phyloP scores from a whole-genome alignment of 2,797 vertebrate species.

The Stomatorhinus walkeri region DNA sequence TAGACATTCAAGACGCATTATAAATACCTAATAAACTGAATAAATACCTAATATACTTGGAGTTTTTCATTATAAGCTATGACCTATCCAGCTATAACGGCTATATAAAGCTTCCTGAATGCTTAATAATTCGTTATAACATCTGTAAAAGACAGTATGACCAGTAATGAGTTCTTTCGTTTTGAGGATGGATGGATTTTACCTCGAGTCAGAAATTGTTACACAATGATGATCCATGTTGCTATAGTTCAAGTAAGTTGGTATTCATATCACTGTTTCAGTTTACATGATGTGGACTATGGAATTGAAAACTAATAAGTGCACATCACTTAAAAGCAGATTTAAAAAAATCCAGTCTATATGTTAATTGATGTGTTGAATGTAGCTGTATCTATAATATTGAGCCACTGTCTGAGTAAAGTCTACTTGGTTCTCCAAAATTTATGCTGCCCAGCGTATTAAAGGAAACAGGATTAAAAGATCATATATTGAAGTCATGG shows the following conservation, averaged over 20 bases:
- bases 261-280: background rate
- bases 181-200: background rate
- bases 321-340: background rate
- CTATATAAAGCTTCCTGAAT: background rate
- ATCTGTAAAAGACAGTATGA: background rate
- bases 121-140: background rate
- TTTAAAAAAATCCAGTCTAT: background rate
- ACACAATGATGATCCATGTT: background rate
- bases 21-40: slow-evolving; percentile 8
- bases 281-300: background rate
- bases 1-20: slow-evolving; percentile 11
- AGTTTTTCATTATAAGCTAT: background rate
- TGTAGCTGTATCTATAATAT: background rate
- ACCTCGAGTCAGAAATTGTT: background rate
- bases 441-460: background rate
- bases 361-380: background rate
- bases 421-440: background rate
- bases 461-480: background rate
- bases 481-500: background rate
- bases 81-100: background rate
- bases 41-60: background rate
- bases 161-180: background rate
- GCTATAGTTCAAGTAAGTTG: slow-evolving; percentile 8
- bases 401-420: background rate
- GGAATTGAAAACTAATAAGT: background rate